These are phyloP conservation scores for Mesocricetus auratus DNA, from an alignment of 2,113 vertebrate species.

Conservation along the genomic window DNA sequence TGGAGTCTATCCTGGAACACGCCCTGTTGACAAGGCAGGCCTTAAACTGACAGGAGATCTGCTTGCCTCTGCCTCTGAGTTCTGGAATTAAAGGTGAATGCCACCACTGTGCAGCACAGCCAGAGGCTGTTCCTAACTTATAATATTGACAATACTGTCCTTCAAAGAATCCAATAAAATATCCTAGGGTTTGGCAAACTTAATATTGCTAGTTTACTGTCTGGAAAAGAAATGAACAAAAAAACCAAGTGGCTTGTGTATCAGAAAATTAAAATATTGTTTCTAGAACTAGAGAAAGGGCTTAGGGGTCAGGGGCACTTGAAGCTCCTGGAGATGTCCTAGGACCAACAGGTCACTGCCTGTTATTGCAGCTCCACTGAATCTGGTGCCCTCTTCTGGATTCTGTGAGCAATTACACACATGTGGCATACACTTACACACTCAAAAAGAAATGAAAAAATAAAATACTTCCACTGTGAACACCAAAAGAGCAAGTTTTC, in stretches of 20 bases:
- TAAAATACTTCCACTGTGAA: not conserved
- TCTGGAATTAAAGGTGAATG: no score
- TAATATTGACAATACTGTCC: conserved; percentile 28
- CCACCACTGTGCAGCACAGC: not conserved
- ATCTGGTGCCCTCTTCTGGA: not conserved
- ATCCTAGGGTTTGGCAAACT: not conserved
- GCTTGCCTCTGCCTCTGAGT: no score
- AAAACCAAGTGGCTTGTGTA: not conserved
- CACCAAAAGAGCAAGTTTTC: not conserved
- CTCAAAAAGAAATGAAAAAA: not conserved
- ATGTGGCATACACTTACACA: not conserved
- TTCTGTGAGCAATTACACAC: not conserved
- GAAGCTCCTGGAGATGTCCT: not conserved
- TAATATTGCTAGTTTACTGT: not conserved
- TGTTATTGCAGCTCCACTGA: no score
- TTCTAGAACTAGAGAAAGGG: not conserved
- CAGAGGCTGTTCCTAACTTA: not conserved
- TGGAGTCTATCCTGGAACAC: no score
- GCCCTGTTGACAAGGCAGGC: no score
- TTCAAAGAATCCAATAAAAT: conserved; percentile 26
- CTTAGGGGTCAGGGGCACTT: not conserved
- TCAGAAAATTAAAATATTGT: not conserved
- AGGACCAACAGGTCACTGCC: no score
- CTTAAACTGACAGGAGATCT: no score
- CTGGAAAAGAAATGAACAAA: not conserved